Evolutionary conservation across 2,113 vertebrate species (phyloP).

Genomic region (Sisor rabdophorus): DNA sequence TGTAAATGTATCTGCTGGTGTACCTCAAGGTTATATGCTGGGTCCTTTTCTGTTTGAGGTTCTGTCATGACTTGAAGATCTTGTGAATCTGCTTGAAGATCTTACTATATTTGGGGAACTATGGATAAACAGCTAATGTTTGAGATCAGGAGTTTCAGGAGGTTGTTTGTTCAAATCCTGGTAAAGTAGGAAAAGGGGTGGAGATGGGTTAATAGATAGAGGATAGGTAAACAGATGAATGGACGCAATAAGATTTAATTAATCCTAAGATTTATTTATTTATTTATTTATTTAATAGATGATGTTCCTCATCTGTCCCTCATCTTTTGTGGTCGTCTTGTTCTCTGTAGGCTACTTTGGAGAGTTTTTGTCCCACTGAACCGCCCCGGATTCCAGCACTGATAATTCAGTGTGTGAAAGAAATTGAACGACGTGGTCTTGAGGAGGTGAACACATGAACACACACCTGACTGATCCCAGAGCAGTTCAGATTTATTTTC

Average conservation of each 20-base stretch:
- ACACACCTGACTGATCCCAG: not conserved
- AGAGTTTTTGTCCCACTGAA: constrained; percentile 62
- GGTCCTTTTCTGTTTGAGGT: no score
- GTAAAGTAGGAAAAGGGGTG: no score
- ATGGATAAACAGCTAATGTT: no score
- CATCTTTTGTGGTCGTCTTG: not conserved
- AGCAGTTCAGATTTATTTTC: no score
- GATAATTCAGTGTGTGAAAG: constrained; percentile 75
- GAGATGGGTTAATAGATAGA: not conserved
- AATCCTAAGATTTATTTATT: no score
- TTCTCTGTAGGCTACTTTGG: constrained; percentile 67
- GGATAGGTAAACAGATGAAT: not conserved
- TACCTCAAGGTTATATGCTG: no score
- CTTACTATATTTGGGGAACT: no score
- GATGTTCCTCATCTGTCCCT: not conserved
- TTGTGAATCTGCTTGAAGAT: no score
- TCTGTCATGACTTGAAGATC: no score
- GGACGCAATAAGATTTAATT: no score
- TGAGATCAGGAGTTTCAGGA: not conserved
- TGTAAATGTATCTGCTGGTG: no score
- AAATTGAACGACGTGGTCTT: constrained; percentile 79
- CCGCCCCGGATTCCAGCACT: constrained; percentile 69
- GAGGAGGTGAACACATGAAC: constrained; percentile 65
- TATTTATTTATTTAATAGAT: not conserved
- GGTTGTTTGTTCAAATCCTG: not conserved